Conservation (phyloP, 2,888 invertebrate genomes). For the Dendrolimus pini region DNA sequence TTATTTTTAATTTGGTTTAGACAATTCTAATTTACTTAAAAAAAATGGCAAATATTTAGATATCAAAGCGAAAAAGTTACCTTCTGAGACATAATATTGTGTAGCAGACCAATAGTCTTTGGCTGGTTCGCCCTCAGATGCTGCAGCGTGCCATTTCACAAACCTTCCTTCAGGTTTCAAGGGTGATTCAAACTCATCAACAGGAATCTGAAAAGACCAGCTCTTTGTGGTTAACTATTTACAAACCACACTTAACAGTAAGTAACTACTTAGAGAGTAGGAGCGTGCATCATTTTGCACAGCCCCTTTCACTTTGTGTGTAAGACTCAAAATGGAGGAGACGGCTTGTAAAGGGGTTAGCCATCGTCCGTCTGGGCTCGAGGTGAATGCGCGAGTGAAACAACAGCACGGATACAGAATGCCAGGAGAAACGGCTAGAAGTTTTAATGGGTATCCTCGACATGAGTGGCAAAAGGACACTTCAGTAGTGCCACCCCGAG, state of each 20-base stretch:
- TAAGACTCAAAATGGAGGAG: no score
- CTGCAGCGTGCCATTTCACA: conserved; percentile 49
- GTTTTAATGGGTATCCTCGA: no score
- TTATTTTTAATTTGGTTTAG: conserved; percentile 1
- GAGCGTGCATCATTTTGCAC: neutral
- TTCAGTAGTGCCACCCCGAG: no score
- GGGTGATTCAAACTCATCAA: conserved; percentile 39
- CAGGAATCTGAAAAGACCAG: conserved; percentile 31
- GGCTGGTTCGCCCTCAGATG: conserved; percentile 42
- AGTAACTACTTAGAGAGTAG: neutral
- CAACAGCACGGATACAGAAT: no score
- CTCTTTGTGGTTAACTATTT: neutral
- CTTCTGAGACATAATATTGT: conserved; percentile 61
- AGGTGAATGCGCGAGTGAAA: no score
- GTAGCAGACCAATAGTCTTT: conserved; percentile 60
- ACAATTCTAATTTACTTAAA: no score
- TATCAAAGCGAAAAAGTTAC: conserved; percentile 21
- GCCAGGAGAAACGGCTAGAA: no score
- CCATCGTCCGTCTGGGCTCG: no score
- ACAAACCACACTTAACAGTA: neutral
- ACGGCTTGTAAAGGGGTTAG: no score
- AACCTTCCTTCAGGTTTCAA: conserved; percentile 51
- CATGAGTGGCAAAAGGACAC: no score
- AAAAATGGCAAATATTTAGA: no score
- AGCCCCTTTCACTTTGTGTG: no score